Conservation (phyloP, 2,888 invertebrate species). For the Liposcelis brunnea region DNA sequence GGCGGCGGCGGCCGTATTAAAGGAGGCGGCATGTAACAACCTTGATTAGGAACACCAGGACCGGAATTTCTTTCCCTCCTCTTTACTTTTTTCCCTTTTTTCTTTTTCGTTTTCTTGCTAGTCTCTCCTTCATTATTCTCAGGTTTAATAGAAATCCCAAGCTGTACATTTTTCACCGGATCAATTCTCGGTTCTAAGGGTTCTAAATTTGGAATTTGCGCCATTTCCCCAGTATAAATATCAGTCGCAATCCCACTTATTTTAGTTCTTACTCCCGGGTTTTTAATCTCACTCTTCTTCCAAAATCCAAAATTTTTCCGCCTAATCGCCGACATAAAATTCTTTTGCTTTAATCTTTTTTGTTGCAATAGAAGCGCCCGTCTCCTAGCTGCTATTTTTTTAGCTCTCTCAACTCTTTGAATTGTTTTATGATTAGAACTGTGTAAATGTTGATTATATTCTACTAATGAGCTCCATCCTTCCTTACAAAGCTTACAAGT, state of each 20-base stretch:
- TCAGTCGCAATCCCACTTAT: conserved; percentile 1
- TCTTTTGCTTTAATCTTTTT: neutral
- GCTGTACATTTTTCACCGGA: neutral
- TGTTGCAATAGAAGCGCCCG: neutral
- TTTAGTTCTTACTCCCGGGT: conserved; percentile 6
- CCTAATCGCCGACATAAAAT: no score
- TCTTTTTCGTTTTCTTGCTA: no score
- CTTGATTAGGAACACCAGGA: no score
- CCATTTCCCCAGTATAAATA: neutral
- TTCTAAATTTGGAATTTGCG: conserved; percentile 1
- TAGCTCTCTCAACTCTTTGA: neutral
- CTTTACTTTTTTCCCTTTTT: no score
- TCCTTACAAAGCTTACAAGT: neutral
- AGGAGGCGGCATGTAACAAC: no score
- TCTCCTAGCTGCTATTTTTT: neutral
- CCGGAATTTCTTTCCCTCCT: no score
- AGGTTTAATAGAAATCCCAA: neutral
- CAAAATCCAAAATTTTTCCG: neutral
- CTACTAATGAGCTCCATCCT: neutral
- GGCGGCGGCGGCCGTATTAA: no score
- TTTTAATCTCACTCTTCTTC: neutral
- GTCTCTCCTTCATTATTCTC: neutral
- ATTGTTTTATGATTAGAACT: neutral
- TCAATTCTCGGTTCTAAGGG: conserved; percentile 3
- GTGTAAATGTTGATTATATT: conserved; percentile 1